A percentile compares a stretch with the other conserved stretches of the same genome.
phyloP scores from a whole-genome alignment of 2,113 vertebrate genomes.

The Oreochromis niloticus region DNA sequence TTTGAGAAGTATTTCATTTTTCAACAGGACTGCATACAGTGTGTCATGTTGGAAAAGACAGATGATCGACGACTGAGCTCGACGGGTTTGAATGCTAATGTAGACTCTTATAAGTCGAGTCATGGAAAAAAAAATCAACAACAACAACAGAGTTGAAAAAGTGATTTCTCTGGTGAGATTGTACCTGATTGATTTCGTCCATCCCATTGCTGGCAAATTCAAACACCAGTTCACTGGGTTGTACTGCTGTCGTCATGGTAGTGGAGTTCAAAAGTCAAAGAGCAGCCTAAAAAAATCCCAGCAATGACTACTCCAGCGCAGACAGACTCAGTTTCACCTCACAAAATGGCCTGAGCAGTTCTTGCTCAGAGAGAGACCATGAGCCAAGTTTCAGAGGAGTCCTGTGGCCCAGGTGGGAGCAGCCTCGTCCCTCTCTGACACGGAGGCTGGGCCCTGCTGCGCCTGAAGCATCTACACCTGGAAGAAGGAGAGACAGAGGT shows the following conservation, averaged over 20 bases:
- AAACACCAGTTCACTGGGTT: slow-evolving; percentile 81
- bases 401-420: slow-evolving; percentile 52
- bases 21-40: not conserved
- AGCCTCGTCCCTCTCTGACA: slow-evolving; percentile 57
- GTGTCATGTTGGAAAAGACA: not conserved
- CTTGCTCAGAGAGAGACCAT: not conserved
- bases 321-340: slow-evolving; percentile 1
- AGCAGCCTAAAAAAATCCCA: slow-evolving; percentile 41
- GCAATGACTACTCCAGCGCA: slow-evolving; percentile 7
- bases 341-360: slow-evolving; percentile 13
- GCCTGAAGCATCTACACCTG: slow-evolving; percentile 71
- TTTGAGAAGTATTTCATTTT: slow-evolving; percentile 8
- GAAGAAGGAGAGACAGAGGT: not conserved
- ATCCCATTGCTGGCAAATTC: slow-evolving; percentile 87
- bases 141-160: not conserved
- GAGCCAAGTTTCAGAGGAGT: slow-evolving; percentile 33
- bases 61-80: not conserved
- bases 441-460: slow-evolving; percentile 52
- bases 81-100: not conserved
- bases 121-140: not conserved
- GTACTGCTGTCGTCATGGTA: slow-evolving; percentile 80
- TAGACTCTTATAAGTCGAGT: not conserved
- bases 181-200: slow-evolving; percentile 81
- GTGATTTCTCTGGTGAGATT: not conserved
- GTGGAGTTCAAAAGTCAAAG: slow-evolving; percentile 43